Base-by-base conservation (phyloP, 2,797 vertebrate species). In the Pristis pectinata region DNA sequence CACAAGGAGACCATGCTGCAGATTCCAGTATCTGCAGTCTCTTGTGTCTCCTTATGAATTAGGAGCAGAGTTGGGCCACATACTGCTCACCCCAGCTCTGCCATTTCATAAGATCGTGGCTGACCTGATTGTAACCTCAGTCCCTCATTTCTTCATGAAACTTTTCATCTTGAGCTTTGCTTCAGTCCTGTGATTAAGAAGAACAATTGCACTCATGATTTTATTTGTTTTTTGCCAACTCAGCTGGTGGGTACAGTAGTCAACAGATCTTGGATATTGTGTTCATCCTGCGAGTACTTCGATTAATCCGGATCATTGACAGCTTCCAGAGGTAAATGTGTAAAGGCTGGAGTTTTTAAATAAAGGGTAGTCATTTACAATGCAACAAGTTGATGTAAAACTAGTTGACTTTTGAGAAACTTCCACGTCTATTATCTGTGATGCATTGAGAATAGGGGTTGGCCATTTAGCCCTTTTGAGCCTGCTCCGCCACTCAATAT, bases 181-280 rank as follows among this genome's bases (percentile, higher is more conserved):
- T 74, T 74, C 27, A 74, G 30, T 7, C 27, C 22, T 24, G 24
- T 30, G 70, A 70, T 1, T 49, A 49, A 49, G 49, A 49, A 49
- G 1, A n/a, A 4, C 49, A 49, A 49, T 49, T 4, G 49, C 49
- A 49, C 49, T 49, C 49, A 49, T 49, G 49, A 49, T 9, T 9
- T 64, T 64, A 9, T 64, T 64, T 64, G 7, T 93, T 27, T 95
- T 53, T 83, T 95, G 27, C 11, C 70, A 2, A 95, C 91, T 77
- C 91, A 99, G 98, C 96, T 34, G 97, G 96, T 0, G 96, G 96
- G 3, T 99, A 98, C 96, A 98, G 97, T 95, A 98, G 98, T 95
- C 98, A 98, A 0, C 98, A 99, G 96, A 96, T 99, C 94, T 96
- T 99, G 96, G 99, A 99, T 96, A 98, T 99, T 0, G 97, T 99